Conservation (phyloP, 1,140 invertebrate genomes). For the Bathynomus jamesi region DNA sequence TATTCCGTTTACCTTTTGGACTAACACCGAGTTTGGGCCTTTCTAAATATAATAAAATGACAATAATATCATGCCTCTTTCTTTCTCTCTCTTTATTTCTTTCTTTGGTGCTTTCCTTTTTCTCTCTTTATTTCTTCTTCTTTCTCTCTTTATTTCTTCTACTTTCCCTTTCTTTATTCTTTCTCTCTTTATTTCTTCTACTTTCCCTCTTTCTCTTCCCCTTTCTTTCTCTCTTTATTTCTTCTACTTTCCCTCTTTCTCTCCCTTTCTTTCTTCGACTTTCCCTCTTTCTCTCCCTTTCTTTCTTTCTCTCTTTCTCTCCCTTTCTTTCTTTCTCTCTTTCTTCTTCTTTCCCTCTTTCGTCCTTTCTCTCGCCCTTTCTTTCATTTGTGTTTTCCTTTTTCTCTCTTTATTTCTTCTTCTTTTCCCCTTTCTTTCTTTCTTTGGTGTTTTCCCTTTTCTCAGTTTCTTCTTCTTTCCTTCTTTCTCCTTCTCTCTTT, state of each 20-base stretch:
- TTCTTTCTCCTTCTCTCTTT: background rate
- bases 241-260: background rate
- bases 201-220: background rate
- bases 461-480: conserved; percentile 1
- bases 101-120: background rate
- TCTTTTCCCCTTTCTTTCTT: background rate
- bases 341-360: background rate
- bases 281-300: background rate
- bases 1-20: too few relatives aligned
- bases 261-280: background rate
- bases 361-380: background rate
- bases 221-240: conserved; percentile 2
- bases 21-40: too few relatives aligned
- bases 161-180: background rate
- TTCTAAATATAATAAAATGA: background rate
- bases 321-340: background rate
- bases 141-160: background rate
- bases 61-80: background rate
- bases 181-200: background rate
- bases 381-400: background rate
- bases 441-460: background rate
- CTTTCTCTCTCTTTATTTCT: conserved; percentile 1
- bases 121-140: background rate
- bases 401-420: background rate
- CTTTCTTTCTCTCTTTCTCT: conserved; percentile 1